Evolutionary conservation across 2,888 invertebrate genomes (phyloP).

Genomic region (Anaspis maculata): DNA sequence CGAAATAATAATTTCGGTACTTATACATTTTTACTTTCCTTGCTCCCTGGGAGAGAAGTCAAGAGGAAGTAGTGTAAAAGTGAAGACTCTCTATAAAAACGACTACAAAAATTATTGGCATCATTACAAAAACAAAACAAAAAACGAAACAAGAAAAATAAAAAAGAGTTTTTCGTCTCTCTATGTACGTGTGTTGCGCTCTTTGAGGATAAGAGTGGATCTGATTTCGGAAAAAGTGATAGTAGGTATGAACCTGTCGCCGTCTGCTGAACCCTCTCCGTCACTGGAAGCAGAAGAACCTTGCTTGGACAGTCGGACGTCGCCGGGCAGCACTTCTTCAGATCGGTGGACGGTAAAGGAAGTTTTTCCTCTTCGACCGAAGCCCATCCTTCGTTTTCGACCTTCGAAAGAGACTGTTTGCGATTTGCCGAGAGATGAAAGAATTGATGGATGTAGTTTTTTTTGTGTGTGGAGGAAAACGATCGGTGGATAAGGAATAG

Average conservation of each 20-base stretch:
- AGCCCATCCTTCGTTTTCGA: conserved; percentile 90
- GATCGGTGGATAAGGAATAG: conserved; percentile 20
- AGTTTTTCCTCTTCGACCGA: conserved; percentile 90
- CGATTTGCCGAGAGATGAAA: no score
- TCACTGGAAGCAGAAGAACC: conserved; percentile 92
- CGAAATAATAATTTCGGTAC: no score
- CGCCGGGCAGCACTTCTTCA: conserved; percentile 92
- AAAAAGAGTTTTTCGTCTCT: conserved; percentile 30
- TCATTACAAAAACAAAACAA: no score
- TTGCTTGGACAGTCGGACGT: conserved; percentile 62
- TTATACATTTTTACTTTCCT: no score
- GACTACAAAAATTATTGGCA: no score
- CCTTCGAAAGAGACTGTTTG: no score
- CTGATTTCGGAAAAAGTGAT: not conserved
- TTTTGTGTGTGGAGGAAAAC: no score
- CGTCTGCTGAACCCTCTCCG: conserved; percentile 75
- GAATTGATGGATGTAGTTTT: no score
- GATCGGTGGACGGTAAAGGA: conserved; percentile 97
- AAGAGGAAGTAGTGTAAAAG: no score
- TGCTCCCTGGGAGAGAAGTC: no score
- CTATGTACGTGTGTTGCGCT: conserved; percentile 41
- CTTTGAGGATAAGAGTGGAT: conserved; percentile 24
- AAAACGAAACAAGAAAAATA: no score
- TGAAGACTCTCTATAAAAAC: no score
- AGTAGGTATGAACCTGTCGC: conserved; percentile 60